phyloP scores from a whole-genome alignment of 1,140 invertebrate species.

The Lasioglossum albipes region DNA sequence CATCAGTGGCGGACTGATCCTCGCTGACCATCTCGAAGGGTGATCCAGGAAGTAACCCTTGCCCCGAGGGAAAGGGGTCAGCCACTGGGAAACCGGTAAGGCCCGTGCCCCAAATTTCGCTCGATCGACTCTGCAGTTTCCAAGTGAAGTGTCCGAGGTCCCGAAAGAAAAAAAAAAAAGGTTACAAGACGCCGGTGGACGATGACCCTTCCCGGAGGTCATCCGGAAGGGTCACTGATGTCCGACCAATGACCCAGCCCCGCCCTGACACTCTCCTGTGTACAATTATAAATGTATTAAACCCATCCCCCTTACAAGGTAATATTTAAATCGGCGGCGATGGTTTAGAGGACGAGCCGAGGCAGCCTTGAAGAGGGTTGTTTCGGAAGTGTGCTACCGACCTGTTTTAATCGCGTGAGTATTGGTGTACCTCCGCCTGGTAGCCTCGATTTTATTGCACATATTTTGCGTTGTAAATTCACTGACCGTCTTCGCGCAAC shows the following conservation, averaged over 20 bases:
- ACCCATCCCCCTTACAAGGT: conserved; percentile 72
- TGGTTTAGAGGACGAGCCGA: conserved; percentile 46
- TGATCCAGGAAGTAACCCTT: conserved; percentile 14
- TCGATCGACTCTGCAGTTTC: conserved; percentile 62
- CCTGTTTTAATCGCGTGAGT: conserved; percentile 56
- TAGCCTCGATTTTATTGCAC: conserved; percentile 71
- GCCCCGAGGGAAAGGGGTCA: not conserved
- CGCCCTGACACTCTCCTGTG: conserved; percentile 69
- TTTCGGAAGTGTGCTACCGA: conserved; percentile 30
- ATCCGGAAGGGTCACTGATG: conserved; percentile 74
- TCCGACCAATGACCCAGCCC: conserved; percentile 75
- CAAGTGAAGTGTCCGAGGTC: conserved; percentile 57
- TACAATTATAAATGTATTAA: conserved; percentile 79
- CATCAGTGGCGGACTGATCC: not conserved
- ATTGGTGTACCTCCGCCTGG: conserved; percentile 44
- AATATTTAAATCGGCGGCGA: conserved; percentile 75
- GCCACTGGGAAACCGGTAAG: conserved; percentile 66
- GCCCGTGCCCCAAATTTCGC: conserved; percentile 70
- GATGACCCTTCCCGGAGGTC: conserved; percentile 62
- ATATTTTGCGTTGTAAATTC: conserved; percentile 78
- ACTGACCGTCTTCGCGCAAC: conserved; percentile 30
- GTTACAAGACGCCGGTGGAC: conserved; percentile 61
- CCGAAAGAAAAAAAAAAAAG: conserved; percentile 24
- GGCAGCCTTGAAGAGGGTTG: conserved; percentile 20
- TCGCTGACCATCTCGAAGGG: conserved; percentile 24